These are phyloP conservation scores for Drosophila flavopinicola DNA, from an alignment of 2,888 invertebrate genomes.

Conservation along the genomic window DNA sequence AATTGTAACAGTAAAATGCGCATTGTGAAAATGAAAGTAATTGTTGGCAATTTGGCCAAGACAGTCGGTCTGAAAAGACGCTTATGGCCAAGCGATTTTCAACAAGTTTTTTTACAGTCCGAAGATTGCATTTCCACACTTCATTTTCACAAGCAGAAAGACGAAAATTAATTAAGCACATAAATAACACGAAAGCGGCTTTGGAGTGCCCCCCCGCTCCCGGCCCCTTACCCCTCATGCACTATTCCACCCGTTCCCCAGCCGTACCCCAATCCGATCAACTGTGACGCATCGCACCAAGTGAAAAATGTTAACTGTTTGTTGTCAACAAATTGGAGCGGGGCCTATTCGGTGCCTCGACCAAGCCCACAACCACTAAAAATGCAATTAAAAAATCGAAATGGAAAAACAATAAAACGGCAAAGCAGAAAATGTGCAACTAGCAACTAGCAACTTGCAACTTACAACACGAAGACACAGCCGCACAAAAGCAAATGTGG, in stretches of 20 bases:
- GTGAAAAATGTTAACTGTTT: slow-evolving; percentile 51
- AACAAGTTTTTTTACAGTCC: slow-evolving; percentile 58
- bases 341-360: slow-evolving; percentile 23
- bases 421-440: slow-evolving; percentile 51
- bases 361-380: slow-evolving; percentile 68
- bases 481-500: slow-evolving; percentile 36
- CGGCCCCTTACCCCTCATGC: background rate
- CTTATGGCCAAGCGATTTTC: slow-evolving; percentile 68
- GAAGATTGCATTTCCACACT: slow-evolving; percentile 52
- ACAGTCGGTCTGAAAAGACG: slow-evolving; percentile 28
- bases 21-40: slow-evolving; percentile 75
- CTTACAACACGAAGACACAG: slow-evolving; percentile 24
- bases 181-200: slow-evolving; percentile 69
- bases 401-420: slow-evolving; percentile 66
- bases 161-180: slow-evolving; percentile 70
- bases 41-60: slow-evolving; percentile 53
- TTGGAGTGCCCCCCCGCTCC: slow-evolving; percentile 9
- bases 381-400: slow-evolving; percentile 64
- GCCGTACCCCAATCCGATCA: slow-evolving; percentile 47
- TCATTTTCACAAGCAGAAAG: slow-evolving; percentile 50
- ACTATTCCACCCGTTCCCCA: background rate
- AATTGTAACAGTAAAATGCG: slow-evolving; percentile 36
- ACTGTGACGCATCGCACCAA: slow-evolving; percentile 70
- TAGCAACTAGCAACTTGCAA: slow-evolving; percentile 35
- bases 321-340: slow-evolving; percentile 80